phyloP scores from a whole-genome alignment of 2,888 invertebrate species.

The Leptopilina syphax region DNA sequence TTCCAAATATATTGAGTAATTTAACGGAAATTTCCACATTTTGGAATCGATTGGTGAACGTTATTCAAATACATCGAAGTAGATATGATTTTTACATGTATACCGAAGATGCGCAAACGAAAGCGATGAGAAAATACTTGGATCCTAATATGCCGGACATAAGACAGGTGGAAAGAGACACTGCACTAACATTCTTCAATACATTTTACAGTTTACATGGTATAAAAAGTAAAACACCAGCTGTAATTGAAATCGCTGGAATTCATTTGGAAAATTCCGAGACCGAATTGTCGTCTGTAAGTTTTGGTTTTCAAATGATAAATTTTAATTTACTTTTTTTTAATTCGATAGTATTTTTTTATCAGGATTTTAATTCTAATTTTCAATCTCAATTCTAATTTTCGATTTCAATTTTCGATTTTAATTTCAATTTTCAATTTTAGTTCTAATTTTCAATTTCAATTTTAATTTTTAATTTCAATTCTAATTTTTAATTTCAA shows the following conservation, averaged over 20 bases:
- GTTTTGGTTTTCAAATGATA: too few relatives aligned
- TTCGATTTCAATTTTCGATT: too few relatives aligned
- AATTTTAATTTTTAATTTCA: too few relatives aligned
- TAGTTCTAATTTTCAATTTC: too few relatives aligned
- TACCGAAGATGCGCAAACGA: constrained; percentile 43
- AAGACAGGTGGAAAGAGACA: constrained; percentile 54
- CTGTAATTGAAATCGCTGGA: constrained; percentile 55
- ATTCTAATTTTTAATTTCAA: too few relatives aligned
- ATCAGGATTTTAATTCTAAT: too few relatives aligned
- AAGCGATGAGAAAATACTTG: constrained; percentile 58
- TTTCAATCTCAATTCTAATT: too few relatives aligned
- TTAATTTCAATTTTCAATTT: too few relatives aligned
- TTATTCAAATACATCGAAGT: constrained; percentile 44
- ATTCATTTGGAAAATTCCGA: constrained; percentile 54
- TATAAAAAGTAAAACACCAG: constrained; percentile 48
- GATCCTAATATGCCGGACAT: constrained; percentile 55
- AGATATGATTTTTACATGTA: not conserved
- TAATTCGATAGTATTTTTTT: too few relatives aligned
- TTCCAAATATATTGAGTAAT: constrained; percentile 54
- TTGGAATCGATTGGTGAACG: constrained; percentile 61
- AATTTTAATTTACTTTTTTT: too few relatives aligned
- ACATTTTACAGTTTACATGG: constrained; percentile 51
- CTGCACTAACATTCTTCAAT: constrained; percentile 54
- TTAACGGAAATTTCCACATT: constrained; percentile 53
- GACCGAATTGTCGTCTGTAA: constrained; percentile 36